phyloP scores from a whole-genome alignment of 2,888 invertebrate genomes.

The Heliconius ethilla region DNA sequence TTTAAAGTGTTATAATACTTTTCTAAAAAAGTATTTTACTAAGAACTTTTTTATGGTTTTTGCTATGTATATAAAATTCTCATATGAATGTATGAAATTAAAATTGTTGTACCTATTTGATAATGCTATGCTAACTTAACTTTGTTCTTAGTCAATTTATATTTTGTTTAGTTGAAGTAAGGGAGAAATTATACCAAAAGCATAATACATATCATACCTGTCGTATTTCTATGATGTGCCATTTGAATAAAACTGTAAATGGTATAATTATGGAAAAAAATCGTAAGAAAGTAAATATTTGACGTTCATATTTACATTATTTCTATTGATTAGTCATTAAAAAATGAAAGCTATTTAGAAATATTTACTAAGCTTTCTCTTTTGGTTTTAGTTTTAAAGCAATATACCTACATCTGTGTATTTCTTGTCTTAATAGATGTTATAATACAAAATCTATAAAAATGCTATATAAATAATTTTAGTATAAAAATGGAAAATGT shows the following conservation, averaged over 20 bases:
- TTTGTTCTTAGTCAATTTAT: too few relatives aligned
- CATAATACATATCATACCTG: neutral
- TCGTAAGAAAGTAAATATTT: slow-evolving; percentile 3
- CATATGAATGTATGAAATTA: too few relatives aligned
- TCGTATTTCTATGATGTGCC: neutral
- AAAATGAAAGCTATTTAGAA: slow-evolving; percentile 23
- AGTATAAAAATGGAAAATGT: neutral
- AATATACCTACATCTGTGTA: neutral
- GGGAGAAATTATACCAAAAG: neutral
- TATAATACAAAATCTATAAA: neutral
- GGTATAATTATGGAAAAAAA: neutral
- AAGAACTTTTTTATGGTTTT: too few relatives aligned
- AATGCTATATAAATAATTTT: neutral
- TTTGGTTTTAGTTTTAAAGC: slow-evolving; percentile 8
- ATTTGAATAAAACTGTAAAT: neutral
- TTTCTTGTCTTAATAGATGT: neutral
- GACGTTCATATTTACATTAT: slow-evolving; percentile 12
- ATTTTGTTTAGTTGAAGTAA: neutral
- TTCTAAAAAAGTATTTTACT: too few relatives aligned
- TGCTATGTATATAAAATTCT: too few relatives aligned
- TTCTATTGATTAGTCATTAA: slow-evolving; percentile 25
- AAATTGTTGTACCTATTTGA: too few relatives aligned
- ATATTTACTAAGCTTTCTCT: slow-evolving; percentile 19
- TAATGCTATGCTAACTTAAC: too few relatives aligned
- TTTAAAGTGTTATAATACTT: too few relatives aligned